These are phyloP conservation scores for Eugnorisma glareosa DNA, from an alignment of 2,888 invertebrate genomes.

Conservation along the genomic window DNA sequence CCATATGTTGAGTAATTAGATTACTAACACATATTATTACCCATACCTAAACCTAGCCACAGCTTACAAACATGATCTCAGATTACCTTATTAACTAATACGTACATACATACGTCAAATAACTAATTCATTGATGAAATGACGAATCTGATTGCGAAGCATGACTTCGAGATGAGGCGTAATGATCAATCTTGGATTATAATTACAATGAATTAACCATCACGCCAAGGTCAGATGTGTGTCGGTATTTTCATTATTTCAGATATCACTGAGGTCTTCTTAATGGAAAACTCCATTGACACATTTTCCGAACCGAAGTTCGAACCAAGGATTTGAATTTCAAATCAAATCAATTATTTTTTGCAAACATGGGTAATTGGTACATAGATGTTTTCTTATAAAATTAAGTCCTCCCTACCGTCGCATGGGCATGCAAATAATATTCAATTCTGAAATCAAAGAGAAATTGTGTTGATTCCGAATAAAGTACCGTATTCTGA, in stretches of 20 bases:
- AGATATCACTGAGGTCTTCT: neutral
- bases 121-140: constrained; percentile 41
- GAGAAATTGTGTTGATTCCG: no score
- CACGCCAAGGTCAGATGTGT: neutral
- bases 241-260: no score
- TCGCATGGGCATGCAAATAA: no score
- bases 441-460: no score
- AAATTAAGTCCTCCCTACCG: no score
- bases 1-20: neutral
- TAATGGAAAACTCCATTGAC: neutral
- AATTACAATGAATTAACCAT: neutral
- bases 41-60: neutral
- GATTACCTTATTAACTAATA: constrained; percentile 38
- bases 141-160: constrained; percentile 39
- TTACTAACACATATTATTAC: constrained; percentile 3
- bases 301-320: neutral
- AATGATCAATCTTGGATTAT: constrained; percentile 29
- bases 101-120: neutral
- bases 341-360: no score
- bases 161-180: constrained; percentile 41
- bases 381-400: no score
- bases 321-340: no score
- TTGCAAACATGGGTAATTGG: no score
- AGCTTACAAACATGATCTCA: constrained; percentile 18
- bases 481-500: no score